Evolutionary conservation across 2,797 vertebrate genomes (phyloP).

Genomic region (Danio kyathit): DNA sequence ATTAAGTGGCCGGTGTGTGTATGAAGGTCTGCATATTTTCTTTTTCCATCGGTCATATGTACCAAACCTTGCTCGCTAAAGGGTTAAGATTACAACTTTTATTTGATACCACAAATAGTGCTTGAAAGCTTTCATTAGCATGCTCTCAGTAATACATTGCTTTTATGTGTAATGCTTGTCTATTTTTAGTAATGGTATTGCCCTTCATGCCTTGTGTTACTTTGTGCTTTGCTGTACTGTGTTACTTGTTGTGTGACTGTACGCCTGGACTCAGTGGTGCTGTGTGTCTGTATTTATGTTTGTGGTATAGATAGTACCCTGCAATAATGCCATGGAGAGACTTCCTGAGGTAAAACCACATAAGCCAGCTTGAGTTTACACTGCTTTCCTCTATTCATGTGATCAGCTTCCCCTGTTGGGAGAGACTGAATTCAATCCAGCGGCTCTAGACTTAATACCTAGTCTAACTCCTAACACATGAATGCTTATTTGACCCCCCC

Average conservation of each 20-base stretch:
- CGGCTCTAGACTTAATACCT: conserved; percentile 37
- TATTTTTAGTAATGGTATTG: neutral
- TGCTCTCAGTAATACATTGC: neutral
- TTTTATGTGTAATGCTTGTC: conserved; percentile 16
- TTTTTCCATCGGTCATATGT: neutral
- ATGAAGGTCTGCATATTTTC: neutral
- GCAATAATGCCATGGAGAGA: conserved; percentile 86
- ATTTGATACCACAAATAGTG: neutral
- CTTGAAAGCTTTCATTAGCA: neutral
- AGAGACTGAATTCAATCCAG: conserved; percentile 66
- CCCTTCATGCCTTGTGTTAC: conserved; percentile 9
- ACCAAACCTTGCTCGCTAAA: neutral
- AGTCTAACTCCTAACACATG: conserved; percentile 21
- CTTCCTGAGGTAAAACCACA: conserved; percentile 85
- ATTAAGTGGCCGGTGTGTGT: too few relatives aligned
- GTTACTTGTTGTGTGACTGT: conserved; percentile 8
- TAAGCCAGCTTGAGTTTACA: conserved; percentile 69
- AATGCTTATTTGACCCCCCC: neutral
- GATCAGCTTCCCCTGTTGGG: conserved; percentile 64
- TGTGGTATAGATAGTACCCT: conserved; percentile 93
- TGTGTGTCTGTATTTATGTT: conserved; percentile 81
- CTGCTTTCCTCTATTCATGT: conserved; percentile 72
- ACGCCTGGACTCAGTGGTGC: conserved; percentile 39
- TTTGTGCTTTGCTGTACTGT: conserved; percentile 34
- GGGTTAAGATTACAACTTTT: neutral